These are phyloP conservation scores for Polyommatus icarus DNA, from an alignment of 2,888 invertebrate genomes.

Conservation along the genomic window DNA sequence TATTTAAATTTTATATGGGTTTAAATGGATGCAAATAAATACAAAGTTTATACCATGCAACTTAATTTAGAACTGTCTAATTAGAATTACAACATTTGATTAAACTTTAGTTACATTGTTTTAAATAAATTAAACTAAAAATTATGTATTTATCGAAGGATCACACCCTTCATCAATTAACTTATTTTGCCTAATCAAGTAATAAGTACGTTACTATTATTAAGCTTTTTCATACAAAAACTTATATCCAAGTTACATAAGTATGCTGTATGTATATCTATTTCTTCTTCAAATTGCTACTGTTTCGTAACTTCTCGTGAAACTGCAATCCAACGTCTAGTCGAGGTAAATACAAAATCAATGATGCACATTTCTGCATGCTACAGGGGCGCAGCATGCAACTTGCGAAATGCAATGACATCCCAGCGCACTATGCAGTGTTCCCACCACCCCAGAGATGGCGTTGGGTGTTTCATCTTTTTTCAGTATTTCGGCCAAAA, in stretches of 20 bases:
- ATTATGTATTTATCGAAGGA: no score
- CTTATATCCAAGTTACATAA: no score
- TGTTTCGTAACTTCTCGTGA: neutral
- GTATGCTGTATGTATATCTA: no score
- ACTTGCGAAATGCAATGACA: slow-evolving; percentile 48
- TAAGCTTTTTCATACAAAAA: no score
- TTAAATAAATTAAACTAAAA: no score
- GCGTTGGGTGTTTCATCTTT: slow-evolving; percentile 45
- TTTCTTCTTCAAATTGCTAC: neutral
- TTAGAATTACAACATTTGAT: neutral
- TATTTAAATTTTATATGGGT: neutral
- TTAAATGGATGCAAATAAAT: neutral
- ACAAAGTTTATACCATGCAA: neutral
- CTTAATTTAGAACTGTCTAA: neutral
- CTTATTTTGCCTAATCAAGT: neutral
- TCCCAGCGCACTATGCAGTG: slow-evolving; percentile 48
- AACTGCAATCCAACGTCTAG: neutral
- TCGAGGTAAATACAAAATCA: neutral
- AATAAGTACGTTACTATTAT: no score
- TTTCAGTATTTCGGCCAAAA: neutral
- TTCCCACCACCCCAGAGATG: slow-evolving; percentile 61
- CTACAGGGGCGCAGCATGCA: slow-evolving; percentile 52
- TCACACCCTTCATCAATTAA: neutral
- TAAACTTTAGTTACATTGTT: neutral
- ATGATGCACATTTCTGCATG: slow-evolving; percentile 26